Evolutionary conservation across 2,113 vertebrate species (phyloP).

Genomic region (Ariopsis seemanni): DNA sequence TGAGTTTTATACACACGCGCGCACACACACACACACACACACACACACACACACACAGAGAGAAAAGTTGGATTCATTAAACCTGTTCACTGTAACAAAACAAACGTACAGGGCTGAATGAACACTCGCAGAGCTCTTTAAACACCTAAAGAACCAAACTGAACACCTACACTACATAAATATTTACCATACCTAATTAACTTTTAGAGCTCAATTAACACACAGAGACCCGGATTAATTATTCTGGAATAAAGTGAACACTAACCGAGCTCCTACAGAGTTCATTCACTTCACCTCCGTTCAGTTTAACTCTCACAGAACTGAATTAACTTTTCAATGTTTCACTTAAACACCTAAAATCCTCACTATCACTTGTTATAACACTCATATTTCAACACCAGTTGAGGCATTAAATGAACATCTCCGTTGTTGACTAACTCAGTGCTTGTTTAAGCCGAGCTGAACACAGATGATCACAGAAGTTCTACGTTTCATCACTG

Average conservation of each 20-base stretch:
- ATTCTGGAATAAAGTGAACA: background rate
- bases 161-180: background rate
- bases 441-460: background rate
- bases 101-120: background rate
- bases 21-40: conserved; percentile 20
- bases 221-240: background rate
- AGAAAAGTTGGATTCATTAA: background rate
- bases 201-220: background rate
- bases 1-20: conserved; percentile 5
- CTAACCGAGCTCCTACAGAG: background rate
- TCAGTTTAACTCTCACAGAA: background rate
- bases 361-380: background rate
- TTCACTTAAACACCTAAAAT: background rate
- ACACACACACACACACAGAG: background rate
- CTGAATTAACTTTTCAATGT: background rate
- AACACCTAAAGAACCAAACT: background rate
- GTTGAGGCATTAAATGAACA: background rate
- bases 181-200: background rate
- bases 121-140: no score
- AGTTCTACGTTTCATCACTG: background rate
- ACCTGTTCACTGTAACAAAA: background rate
- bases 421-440: background rate
- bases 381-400: background rate
- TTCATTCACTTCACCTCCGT: no score
- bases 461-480: background rate